phyloP scores from a whole-genome alignment of 2,888 invertebrate species.

The Cosmopolites sordidus region DNA sequence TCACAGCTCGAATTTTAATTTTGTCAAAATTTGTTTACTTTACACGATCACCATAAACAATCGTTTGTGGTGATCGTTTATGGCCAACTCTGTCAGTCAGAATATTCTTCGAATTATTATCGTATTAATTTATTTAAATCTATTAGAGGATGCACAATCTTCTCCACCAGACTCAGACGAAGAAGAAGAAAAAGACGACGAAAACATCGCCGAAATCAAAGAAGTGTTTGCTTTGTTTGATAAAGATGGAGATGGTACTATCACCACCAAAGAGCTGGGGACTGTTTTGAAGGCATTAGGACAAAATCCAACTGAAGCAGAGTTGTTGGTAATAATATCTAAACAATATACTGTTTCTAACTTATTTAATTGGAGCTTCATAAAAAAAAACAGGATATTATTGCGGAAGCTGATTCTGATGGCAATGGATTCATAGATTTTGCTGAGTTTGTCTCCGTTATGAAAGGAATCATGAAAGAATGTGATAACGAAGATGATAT shows the following conservation, averaged over 20 bases:
- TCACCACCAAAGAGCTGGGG: slow-evolving; percentile 24
- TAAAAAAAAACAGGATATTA: slow-evolving; percentile 20
- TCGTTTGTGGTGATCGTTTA: too few species aligned
- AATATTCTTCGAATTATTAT: too few species aligned
- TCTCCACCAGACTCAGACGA: background rate
- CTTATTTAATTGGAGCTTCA: too few species aligned
- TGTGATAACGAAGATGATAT: slow-evolving; percentile 26
- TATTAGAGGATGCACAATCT: too few species aligned
- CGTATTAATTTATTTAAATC: too few species aligned
- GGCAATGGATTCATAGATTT: slow-evolving; percentile 24
- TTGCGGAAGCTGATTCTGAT: slow-evolving; percentile 22
- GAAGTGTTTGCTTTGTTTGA: slow-evolving; percentile 25
- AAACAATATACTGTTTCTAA: too few species aligned
- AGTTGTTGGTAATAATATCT: slow-evolving; percentile 14
- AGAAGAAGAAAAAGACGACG: background rate
- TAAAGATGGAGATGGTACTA: slow-evolving; percentile 23
- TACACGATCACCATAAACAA: too few species aligned
- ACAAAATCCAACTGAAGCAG: slow-evolving; percentile 26
- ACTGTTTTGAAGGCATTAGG: slow-evolving; percentile 24
- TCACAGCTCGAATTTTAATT: too few species aligned
- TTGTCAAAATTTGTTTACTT: too few species aligned
- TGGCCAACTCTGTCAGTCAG: too few species aligned
- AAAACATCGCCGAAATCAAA: slow-evolving; percentile 15
- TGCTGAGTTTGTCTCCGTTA: slow-evolving; percentile 19
- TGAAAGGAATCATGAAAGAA: slow-evolving; percentile 23